Evolutionary conservation across 2,113 vertebrate genomes (phyloP).

Genomic region (Centrocercus urophasianus): DNA sequence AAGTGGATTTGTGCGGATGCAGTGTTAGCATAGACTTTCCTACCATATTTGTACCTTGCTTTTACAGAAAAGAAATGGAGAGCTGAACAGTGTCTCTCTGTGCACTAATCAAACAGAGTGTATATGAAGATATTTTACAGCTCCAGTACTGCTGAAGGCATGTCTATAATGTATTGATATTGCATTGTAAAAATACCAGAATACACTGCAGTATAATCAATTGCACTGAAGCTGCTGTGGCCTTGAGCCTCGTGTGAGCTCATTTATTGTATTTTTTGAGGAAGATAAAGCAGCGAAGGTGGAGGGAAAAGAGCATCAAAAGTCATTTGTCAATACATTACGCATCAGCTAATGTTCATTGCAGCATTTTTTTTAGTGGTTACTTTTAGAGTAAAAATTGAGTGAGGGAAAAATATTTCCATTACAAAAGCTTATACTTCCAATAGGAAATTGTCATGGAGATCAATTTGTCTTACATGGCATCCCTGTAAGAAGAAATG

Average conservation of each 20-base stretch:
- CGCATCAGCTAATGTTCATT: background rate
- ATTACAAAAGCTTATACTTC: background rate
- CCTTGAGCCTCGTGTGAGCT: background rate
- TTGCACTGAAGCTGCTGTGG: background rate
- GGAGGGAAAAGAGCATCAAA: background rate
- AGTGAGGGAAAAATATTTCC: background rate
- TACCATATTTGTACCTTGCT: background rate
- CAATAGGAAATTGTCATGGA: background rate
- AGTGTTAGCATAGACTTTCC: background rate
- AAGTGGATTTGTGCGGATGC: background rate
- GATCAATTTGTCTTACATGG: background rate
- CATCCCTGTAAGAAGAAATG: background rate
- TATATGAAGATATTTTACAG: background rate
- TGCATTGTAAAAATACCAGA: background rate
- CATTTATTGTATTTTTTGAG: background rate
- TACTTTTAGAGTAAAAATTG: background rate
- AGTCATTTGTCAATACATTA: background rate
- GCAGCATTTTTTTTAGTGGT: accelerated
- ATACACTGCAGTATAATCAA: background rate
- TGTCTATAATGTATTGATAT: background rate
- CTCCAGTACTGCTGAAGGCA: background rate
- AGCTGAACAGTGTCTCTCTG: background rate
- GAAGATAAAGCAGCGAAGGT: background rate
- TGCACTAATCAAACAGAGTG: background rate
- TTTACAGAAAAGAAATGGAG: background rate